Evolutionary conservation across 1,140 invertebrate genomes (phyloP).

Genomic region (Tetraneura akinire): DNA sequence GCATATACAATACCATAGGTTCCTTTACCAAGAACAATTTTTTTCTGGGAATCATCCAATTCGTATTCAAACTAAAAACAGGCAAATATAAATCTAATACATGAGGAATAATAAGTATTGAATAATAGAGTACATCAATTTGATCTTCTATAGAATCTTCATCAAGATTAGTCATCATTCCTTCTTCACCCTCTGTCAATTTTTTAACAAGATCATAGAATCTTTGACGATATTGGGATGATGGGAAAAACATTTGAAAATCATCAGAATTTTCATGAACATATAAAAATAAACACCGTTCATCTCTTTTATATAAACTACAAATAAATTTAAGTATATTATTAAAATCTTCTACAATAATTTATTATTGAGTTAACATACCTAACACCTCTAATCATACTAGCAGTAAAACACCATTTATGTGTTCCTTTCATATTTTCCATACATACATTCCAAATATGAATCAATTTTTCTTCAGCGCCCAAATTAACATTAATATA

Average conservation of each 20-base stretch:
- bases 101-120: background rate
- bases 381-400: constrained; percentile 89
- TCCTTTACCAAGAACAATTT: constrained; percentile 88
- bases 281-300: constrained; percentile 93
- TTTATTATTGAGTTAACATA: constrained; percentile 55
- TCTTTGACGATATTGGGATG: constrained; percentile 76
- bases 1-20: constrained; percentile 96
- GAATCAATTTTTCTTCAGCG: constrained; percentile 86
- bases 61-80: constrained; percentile 91
- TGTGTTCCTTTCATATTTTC: constrained; percentile 77
- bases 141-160: constrained; percentile 70
- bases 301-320: constrained; percentile 92
- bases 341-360: constrained; percentile 18
- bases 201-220: constrained; percentile 81
- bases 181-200: constrained; percentile 83
- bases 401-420: constrained; percentile 89
- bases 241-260: constrained; percentile 98
- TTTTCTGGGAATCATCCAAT: constrained; percentile 83
- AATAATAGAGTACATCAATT: constrained; percentile 64
- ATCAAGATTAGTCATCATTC: constrained; percentile 81
- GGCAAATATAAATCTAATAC: background rate
- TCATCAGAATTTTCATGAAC: constrained; percentile 98
- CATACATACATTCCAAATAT: constrained; percentile 83
- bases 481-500: constrained; percentile 93
- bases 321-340: constrained; percentile 54